Percentiles rank a stretch among this genome's conserved stretches.
Evolutionary conservation across 2,113 vertebrate species (phyloP).

Genomic region (Clarias batrachus): DNA sequence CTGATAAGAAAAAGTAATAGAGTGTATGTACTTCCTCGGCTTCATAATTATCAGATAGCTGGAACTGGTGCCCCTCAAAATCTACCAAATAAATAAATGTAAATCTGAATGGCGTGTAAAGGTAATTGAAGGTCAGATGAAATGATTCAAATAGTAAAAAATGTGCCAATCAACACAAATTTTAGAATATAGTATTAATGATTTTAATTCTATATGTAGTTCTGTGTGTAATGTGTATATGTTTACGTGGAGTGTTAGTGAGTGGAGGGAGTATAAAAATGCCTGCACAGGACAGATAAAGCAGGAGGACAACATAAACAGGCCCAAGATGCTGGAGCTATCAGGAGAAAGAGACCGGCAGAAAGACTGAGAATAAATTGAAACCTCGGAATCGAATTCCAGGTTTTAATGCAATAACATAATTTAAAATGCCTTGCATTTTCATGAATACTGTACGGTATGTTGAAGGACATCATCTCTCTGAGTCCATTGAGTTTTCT

Average conservation of each 20-base stretch:
- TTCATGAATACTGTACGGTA: not conserved
- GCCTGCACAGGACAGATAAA: conserved; percentile 29
- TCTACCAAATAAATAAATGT: not conserved
- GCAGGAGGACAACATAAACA: conserved; percentile 4
- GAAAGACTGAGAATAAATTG: not conserved
- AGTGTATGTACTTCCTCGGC: not conserved
- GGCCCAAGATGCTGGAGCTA: not conserved
- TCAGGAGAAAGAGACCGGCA: not conserved
- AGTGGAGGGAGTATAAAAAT: not conserved
- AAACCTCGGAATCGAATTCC: not conserved
- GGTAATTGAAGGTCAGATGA: not conserved
- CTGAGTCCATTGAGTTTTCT: not conserved
- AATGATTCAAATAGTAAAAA: not conserved
- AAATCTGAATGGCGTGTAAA: not conserved
- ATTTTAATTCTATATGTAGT: not conserved
- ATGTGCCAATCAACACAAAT: not conserved
- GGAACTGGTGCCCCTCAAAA: not conserved
- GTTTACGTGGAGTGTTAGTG: not conserved
- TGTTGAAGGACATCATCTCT: not conserved
- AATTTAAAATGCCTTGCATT: not conserved
- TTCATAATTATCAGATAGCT: not conserved
- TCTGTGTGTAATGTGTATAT: not conserved
- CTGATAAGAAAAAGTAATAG: not conserved
- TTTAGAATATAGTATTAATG: no score
- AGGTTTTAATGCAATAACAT: not conserved